Evolutionary conservation across 35 echinoderm and acorn worm species (phyloP), one percentile per base, ranked within the genome.

Genomic region (Acanthaster planci): DNA sequence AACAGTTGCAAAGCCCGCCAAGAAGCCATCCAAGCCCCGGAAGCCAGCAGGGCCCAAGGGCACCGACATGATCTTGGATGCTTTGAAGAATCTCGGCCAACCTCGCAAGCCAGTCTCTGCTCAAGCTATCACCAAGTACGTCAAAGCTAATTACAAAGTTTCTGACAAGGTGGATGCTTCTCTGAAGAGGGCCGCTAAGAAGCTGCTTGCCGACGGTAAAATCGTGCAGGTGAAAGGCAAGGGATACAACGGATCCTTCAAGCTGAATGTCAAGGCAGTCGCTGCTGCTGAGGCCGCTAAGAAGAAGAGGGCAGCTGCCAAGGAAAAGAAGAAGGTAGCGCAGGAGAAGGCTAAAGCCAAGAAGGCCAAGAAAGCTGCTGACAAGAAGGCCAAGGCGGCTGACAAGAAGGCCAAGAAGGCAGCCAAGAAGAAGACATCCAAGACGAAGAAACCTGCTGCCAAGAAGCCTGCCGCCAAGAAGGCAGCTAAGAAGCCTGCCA

Each of bases 101-200:
- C 60, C 85, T 18, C 42, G 89, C 9, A 77, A 78, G 34, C 82
- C 82, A 22, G 85, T 82, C n/a, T 90, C 89, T 29, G 32, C 8
- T 21, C 82, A 85, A 52, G 89, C 89, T 23, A 90, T 90, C 89
- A 90, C 77, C 60, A 90, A 90, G 89, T 90, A 90, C 89, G 77
- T 90, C 82, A 32, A 60, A 16, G 57, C 37, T 7, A 89, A 84
- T 58, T 89, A 89, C 87, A 89, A 72, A 32, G 87, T 89, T 23
- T 14, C 26, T 14, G 64, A 72, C 64, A 72, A 72, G 10, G 23
- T 31, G 7, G 87, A 89, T 47, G 52, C 52, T 8, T 27, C 26
- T 2, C 17, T 89, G 5, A 67, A 21, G 26, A 56, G 57, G 30
- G 80, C 80, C 30, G 55, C 84, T 19, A 76, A 76, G 30, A 21